Evolutionary conservation across 1,140 invertebrate species (phyloP).

Genomic region (Drosophila athabasca): DNA sequence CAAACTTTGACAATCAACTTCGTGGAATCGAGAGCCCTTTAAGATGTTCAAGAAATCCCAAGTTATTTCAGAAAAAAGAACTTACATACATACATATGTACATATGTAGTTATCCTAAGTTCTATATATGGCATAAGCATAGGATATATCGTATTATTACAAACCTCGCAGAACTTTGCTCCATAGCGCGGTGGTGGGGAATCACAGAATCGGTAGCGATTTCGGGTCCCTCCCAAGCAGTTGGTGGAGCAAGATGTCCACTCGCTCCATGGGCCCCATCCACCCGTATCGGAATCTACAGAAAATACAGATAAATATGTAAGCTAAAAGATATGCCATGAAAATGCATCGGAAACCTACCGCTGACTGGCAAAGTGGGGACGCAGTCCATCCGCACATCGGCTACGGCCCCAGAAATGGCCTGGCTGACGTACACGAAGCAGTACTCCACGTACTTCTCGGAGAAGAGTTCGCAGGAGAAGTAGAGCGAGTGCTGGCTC

Average conservation of each 20-base stretch:
- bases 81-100: no score
- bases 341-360: constrained; percentile 84
- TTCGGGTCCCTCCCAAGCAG: constrained; percentile 90
- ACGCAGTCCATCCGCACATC: constrained; percentile 92
- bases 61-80: neutral
- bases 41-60: constrained; percentile 33
- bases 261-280: constrained; percentile 92
- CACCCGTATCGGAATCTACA: constrained; percentile 89
- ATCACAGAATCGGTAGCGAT: constrained; percentile 92
- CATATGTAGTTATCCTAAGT: no score
- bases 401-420: constrained; percentile 90
- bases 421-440: constrained; percentile 93
- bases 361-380: constrained; percentile 90
- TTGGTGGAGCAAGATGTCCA: constrained; percentile 93
- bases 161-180: constrained; percentile 92
- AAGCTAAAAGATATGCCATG: neutral
- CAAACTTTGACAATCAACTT: constrained; percentile 47
- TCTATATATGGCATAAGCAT: neutral
- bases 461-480: constrained; percentile 92
- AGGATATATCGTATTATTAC: constrained; percentile 23
- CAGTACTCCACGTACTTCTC: constrained; percentile 93
- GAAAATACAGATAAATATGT: neutral
- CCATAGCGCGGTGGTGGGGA: constrained; percentile 92
- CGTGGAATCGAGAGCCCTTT: constrained; percentile 34
- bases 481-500: constrained; percentile 89